phyloP scores from a whole-genome alignment of 2,888 invertebrate genomes.

The Cephus runcator region DNA sequence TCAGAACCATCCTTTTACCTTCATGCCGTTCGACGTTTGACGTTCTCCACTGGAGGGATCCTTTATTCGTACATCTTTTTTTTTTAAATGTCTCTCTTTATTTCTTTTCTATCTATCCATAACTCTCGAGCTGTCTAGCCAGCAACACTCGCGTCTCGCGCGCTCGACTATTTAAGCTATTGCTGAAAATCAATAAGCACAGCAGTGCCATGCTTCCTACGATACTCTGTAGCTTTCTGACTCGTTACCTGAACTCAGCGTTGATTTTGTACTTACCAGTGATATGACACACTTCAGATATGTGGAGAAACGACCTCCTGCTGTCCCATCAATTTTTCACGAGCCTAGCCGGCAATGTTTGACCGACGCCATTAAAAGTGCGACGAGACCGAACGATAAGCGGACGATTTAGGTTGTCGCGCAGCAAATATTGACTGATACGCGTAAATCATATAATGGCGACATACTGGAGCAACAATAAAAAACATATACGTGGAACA shows the following conservation, averaged over 20 bases:
- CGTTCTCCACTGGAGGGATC: not conserved
- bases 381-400: not conserved
- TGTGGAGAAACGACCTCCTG: not conserved
- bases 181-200: conserved; percentile 49
- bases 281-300: not conserved
- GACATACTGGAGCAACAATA: not conserved
- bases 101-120: not conserved
- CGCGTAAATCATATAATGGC: not conserved
- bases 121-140: not conserved
- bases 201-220: not conserved
- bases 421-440: not conserved
- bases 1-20: not conserved
- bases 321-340: not conserved
- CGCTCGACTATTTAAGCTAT: conserved; percentile 44
- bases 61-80: not conserved
- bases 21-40: not conserved
- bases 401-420: not conserved
- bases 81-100: not conserved
- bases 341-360: not conserved
- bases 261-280: not conserved
- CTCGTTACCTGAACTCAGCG: not conserved
- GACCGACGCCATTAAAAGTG: not conserved
- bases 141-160: not conserved
- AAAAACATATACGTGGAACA: not conserved
- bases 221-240: not conserved